Evolutionary conservation across 2,888 invertebrate species (phyloP).

Genomic region (Plebejus anna): DNA sequence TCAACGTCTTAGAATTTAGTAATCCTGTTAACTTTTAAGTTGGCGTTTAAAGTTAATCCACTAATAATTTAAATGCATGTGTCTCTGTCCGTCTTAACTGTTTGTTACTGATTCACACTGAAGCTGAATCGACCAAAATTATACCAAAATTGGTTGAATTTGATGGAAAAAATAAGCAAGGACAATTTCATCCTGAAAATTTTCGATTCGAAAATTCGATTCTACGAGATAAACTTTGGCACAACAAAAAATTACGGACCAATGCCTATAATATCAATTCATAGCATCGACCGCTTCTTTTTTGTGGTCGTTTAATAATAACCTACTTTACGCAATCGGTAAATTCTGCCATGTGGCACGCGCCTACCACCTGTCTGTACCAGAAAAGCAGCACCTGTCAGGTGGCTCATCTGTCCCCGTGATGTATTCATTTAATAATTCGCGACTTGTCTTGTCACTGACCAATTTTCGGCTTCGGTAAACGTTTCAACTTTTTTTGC

Average conservation of each 20-base stretch:
- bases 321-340: neutral
- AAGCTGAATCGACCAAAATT: too few relatives aligned
- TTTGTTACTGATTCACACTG: neutral
- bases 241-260: too few relatives aligned
- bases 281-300: too few relatives aligned
- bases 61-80: neutral
- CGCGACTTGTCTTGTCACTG: slow-evolving; percentile 8
- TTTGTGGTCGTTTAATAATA: neutral
- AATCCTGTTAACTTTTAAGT: slow-evolving; percentile 68
- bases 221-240: too few relatives aligned
- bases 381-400: neutral
- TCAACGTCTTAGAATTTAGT: slow-evolving; percentile 75
- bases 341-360: slow-evolving; percentile 42
- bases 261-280: too few relatives aligned
- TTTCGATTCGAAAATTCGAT: too few relatives aligned
- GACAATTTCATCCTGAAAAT: too few relatives aligned
- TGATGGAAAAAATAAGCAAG: too few relatives aligned
- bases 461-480: slow-evolving; percentile 10
- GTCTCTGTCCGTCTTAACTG: neutral
- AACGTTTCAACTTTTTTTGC: neutral
- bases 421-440: slow-evolving; percentile 19
- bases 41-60: neutral
- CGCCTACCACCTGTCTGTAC: slow-evolving; percentile 16
- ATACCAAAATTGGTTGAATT: too few relatives aligned
- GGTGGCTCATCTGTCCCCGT: neutral